phyloP scores from a whole-genome alignment of 2,888 invertebrate species.

The Ichneumon xanthorius region DNA sequence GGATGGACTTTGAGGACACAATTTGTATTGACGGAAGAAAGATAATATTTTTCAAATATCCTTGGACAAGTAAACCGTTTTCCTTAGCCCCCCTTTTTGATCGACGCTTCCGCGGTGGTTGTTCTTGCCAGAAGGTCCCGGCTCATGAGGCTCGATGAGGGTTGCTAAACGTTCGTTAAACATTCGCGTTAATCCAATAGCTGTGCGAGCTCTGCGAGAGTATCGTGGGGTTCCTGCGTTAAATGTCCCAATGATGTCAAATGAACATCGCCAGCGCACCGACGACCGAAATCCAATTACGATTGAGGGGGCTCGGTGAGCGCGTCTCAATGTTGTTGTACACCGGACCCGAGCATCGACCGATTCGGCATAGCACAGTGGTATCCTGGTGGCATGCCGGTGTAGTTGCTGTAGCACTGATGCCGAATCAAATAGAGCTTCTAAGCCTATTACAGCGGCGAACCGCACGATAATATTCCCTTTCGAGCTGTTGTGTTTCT shows the following conservation, averaged over 20 bases:
- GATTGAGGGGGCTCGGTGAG: conserved; percentile 66
- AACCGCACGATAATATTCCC: conserved; percentile 80
- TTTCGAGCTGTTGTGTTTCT: conserved; percentile 71
- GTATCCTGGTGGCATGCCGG: conserved; percentile 57
- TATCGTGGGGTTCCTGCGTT: conserved; percentile 69
- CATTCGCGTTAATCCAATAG: conserved; percentile 79
- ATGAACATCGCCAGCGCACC: conserved; percentile 81
- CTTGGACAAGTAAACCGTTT: neutral
- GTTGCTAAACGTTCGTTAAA: conserved; percentile 74
- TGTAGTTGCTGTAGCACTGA: conserved; percentile 42
- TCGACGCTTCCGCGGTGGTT: conserved; percentile 27
- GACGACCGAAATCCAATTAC: conserved; percentile 82
- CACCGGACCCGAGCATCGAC: conserved; percentile 62
- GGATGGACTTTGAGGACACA: conserved; percentile 2
- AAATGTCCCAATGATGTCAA: conserved; percentile 82
- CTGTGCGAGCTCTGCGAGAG: conserved; percentile 62
- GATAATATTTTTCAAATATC: conserved; percentile 39
- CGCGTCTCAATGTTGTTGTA: conserved; percentile 71
- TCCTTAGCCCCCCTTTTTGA: neutral
- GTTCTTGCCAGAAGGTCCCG: conserved; percentile 43
- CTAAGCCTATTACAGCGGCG: conserved; percentile 80
- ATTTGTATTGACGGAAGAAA: conserved; percentile 42
- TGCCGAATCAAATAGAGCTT: conserved; percentile 69
- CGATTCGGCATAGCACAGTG: conserved; percentile 48
- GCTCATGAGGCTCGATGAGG: conserved; percentile 24